Percentiles rank a stretch among this genome's conserved stretches.
Evolutionary conservation across 2,888 invertebrate genomes (phyloP).

Genomic region (Siphlonurus alternatus): DNA sequence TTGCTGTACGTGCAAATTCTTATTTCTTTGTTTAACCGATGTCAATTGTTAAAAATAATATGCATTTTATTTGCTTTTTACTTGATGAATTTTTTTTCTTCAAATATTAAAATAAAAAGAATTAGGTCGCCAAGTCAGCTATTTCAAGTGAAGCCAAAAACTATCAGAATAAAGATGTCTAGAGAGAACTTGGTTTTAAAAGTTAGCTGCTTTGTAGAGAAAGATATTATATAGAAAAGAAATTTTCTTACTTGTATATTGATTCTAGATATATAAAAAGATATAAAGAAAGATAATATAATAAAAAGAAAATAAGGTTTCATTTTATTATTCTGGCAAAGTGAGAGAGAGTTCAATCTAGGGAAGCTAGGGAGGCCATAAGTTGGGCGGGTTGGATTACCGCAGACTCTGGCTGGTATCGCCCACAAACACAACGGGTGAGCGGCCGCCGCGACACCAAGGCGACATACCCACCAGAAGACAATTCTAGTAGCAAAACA

Average conservation of each 20-base stretch:
- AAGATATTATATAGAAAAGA: not conserved
- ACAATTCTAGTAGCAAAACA: not conserved
- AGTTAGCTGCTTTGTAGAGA: not conserved
- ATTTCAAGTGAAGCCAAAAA: not conserved
- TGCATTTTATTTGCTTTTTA: too few relatives aligned
- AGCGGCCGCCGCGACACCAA: not conserved
- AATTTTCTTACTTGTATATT: not conserved
- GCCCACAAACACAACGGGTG: not conserved
- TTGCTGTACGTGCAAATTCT: too few relatives aligned
- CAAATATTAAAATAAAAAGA: not conserved
- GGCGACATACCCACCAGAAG: not conserved
- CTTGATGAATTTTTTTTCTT: not conserved
- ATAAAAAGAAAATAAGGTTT: not conserved
- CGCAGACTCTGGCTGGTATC: not conserved
- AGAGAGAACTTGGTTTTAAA: not conserved
- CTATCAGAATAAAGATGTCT: not conserved
- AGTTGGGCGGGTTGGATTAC: not conserved
- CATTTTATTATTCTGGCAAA: constrained; percentile 1
- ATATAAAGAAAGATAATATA: not conserved
- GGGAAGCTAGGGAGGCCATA: not conserved
- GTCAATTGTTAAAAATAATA: too few relatives aligned
- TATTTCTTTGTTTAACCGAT: too few relatives aligned
- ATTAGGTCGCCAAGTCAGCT: not conserved
- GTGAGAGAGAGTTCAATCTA: not conserved
- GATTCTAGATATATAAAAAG: not conserved